Conservation (phyloP, 92 coral and sea anemone genomes). For the Galaxea fascicularis region DNA sequence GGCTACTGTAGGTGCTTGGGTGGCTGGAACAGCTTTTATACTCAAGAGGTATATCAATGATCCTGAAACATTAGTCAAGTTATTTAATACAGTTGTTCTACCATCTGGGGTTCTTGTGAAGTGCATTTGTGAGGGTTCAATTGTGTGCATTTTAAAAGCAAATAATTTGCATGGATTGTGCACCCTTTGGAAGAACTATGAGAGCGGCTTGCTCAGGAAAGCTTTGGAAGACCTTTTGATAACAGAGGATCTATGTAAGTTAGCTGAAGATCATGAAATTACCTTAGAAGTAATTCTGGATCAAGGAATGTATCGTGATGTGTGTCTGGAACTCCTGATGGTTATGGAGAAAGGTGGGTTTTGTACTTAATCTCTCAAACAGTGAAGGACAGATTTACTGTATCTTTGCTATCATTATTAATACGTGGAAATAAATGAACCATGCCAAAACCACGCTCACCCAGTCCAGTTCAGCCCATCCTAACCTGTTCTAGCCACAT, state of each 20-base stretch:
- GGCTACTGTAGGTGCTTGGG: constrained; percentile 79
- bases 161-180: constrained; percentile 62
- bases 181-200: constrained; percentile 65
- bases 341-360: constrained; percentile 52
- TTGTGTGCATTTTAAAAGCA: constrained; percentile 63
- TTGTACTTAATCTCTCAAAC: too few species aligned
- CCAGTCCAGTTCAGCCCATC: too few species aligned
- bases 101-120: constrained; percentile 74
- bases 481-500: too few species aligned
- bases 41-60: constrained; percentile 74
- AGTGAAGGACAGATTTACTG: too few species aligned
- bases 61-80: constrained; percentile 61
- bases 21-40: constrained; percentile 73
- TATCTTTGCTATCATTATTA: too few species aligned
- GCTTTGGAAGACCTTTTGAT: constrained; percentile 57
- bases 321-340: constrained; percentile 67
- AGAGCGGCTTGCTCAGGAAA: constrained; percentile 56
- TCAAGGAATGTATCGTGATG: constrained; percentile 65
- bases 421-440: too few species aligned
- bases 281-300: constrained; percentile 60
- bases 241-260: constrained; percentile 62
- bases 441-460: too few species aligned
- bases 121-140: constrained; percentile 71
- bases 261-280: constrained; percentile 52
- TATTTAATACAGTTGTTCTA: constrained; percentile 71